Evolutionary conservation across 1,140 invertebrate species (phyloP).

Genomic region (Macrocentrus cingulum): DNA sequence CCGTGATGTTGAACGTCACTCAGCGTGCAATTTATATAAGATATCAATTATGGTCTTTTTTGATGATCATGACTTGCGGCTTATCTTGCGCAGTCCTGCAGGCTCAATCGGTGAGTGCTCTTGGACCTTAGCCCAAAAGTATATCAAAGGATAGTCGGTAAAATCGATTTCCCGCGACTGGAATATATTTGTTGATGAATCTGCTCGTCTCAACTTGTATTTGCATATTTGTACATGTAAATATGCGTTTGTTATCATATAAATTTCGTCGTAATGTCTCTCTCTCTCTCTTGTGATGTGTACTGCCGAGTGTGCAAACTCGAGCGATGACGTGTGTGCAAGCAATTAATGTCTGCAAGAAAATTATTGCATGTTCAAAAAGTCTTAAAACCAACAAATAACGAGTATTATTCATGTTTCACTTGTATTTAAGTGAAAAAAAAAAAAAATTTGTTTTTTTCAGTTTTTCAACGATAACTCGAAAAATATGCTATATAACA

Average conservation of each 20-base stretch:
- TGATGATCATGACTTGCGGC: too few species aligned
- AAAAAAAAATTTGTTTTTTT: too few species aligned
- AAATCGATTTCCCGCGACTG: constrained; percentile 22
- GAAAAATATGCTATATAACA: too few species aligned
- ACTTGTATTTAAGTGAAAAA: too few species aligned
- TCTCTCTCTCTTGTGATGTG: too few species aligned
- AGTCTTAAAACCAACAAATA: too few species aligned
- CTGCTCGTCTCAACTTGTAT: neutral
- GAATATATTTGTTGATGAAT: neutral
- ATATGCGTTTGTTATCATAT: neutral
- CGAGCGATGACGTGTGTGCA: constrained; percentile 12
- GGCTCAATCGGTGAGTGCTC: constrained; percentile 22
- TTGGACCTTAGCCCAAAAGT: constrained; percentile 25
- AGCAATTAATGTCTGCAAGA: constrained; percentile 23
- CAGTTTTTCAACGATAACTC: too few species aligned
- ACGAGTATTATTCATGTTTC: too few species aligned
- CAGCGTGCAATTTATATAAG: too few species aligned
- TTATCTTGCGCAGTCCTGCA: neutral
- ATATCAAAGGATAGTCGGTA: constrained; percentile 2
- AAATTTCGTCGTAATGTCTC: neutral
- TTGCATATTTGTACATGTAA: neutral
- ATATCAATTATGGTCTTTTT: too few species aligned
- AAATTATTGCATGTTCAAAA: constrained; percentile 13
- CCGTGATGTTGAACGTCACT: too few species aligned
- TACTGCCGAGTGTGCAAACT: constrained; percentile 6